Conservation (phyloP, 1,140 invertebrate genomes). For the Apis dorsata region DNA sequence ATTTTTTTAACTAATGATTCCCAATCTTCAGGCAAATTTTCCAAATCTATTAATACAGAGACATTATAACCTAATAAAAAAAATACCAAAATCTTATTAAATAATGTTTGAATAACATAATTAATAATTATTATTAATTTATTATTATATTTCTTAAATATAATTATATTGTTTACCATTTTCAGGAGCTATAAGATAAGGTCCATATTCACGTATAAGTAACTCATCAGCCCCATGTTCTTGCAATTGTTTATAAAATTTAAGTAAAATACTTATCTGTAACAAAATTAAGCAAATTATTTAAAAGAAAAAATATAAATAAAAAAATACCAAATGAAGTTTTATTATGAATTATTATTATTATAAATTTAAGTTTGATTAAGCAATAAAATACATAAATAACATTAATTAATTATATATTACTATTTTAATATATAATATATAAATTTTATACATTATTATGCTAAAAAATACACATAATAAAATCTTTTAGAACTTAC, state of each 20-base stretch:
- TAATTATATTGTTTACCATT: conserved; percentile 83
- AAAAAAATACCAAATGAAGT: neutral
- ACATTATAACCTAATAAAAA: conserved; percentile 92
- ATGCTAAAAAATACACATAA: neutral
- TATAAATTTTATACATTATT: neutral
- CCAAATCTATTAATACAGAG: conserved; percentile 95
- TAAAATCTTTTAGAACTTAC: conserved; percentile 83
- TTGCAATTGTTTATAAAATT: conserved; percentile 99
- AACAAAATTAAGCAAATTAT: conserved; percentile 45
- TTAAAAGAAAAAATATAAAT: neutral
- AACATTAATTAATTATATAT: neutral
- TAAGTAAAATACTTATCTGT: conserved; percentile 98
- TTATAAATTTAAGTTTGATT: neutral
- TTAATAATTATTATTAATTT: neutral
- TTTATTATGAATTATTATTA: neutral
- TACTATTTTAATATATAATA: neutral
- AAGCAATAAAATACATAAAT: neutral
- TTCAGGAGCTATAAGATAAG: conserved; percentile 90
- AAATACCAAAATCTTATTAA: conserved; percentile 40
- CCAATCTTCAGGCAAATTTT: conserved; percentile 94
- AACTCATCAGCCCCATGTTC: conserved; percentile 98
- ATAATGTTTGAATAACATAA: neutral
- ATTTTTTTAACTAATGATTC: conserved; percentile 94
- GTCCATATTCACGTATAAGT: conserved; percentile 94
- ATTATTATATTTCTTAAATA: neutral